Percentiles rank a stretch among this genome's conserved stretches.
Conservation (phyloP, 37 sponge, comb jelly and placozoan genomes). For the Beroe ovata region DNA sequence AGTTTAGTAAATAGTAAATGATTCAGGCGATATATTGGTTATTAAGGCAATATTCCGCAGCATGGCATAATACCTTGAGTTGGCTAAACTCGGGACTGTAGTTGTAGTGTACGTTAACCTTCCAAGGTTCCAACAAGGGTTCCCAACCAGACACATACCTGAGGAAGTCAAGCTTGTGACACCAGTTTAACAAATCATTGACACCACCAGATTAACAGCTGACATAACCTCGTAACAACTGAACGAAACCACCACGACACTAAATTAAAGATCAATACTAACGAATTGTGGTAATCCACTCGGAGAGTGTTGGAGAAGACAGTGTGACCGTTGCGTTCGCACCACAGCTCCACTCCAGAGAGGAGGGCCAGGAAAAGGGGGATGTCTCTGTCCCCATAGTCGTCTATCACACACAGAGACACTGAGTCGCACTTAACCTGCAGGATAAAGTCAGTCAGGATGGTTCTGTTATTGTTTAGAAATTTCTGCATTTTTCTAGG, state of each 20-base stretch:
- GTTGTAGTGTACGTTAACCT: slow-evolving; percentile 67
- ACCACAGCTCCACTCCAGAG: slow-evolving; percentile 3
- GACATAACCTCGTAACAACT: too few species aligned
- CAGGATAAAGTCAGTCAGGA: too few species aligned
- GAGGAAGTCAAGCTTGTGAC: background rate
- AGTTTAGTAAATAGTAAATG: too few species aligned
- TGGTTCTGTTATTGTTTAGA: too few species aligned
- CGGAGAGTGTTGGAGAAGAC: slow-evolving; percentile 10
- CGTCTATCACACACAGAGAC: slow-evolving; percentile 84
- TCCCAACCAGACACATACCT: slow-evolving; percentile 94
- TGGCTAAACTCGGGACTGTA: background rate
- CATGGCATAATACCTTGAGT: too few species aligned
- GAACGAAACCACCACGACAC: too few species aligned
- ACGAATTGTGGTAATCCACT: slow-evolving; percentile 60
- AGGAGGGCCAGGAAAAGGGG: slow-evolving; percentile 80
- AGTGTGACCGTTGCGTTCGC: background rate
- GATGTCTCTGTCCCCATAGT: slow-evolving; percentile 84
- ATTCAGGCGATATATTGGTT: too few species aligned
- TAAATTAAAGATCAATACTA: too few species aligned
- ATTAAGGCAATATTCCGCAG: too few species aligned
- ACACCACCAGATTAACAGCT: too few species aligned
- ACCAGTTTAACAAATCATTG: too few species aligned
- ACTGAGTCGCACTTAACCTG: slow-evolving; percentile 58
- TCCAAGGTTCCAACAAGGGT: slow-evolving; percentile 92
- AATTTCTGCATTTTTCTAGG: too few species aligned